Evolutionary conservation across 2,888 invertebrate species (phyloP).

Genomic region (Atherix ibis): DNA sequence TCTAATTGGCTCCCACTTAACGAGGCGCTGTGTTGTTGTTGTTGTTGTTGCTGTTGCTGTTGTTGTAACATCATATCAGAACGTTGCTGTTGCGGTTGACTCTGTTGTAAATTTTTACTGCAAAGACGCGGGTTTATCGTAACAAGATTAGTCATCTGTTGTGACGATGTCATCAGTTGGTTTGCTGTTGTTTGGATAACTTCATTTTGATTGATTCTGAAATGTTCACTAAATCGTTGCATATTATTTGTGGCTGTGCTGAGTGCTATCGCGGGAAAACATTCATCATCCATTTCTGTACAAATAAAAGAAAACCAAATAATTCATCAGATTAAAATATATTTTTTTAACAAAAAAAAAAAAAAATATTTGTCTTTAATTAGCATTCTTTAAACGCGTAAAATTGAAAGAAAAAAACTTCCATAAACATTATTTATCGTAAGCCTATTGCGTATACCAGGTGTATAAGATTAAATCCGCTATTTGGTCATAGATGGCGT

Average conservation of each 20-base stretch:
- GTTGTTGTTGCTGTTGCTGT: constrained; percentile 20
- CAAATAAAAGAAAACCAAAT: constrained; percentile 4
- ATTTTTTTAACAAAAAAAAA: constrained; percentile 11
- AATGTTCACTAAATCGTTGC: constrained; percentile 12
- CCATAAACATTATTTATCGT: too few relatives aligned
- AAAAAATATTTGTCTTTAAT: constrained; percentile 1
- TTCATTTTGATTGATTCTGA: neutral
- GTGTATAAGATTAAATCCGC: too few relatives aligned
- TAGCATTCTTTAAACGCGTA: too few relatives aligned
- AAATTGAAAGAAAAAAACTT: too few relatives aligned
- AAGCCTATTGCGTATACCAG: too few relatives aligned
- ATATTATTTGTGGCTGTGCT: constrained; percentile 38
- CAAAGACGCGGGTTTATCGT: constrained; percentile 9
- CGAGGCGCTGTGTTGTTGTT: constrained; percentile 18
- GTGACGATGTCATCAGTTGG: constrained; percentile 10
- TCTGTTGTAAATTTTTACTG: too few relatives aligned
- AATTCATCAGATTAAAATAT: neutral
- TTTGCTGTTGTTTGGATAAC: constrained; percentile 5
- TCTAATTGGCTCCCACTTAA: constrained; percentile 17
- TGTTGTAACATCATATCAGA: constrained; percentile 16
- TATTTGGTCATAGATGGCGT: too few relatives aligned
- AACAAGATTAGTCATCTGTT: constrained; percentile 3
- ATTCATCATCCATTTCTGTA: constrained; percentile 80
- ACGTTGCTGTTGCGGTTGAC: constrained; percentile 7
- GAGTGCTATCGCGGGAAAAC: constrained; percentile 68